Conservation (phyloP, 2,797 vertebrate genomes). For the Momotus momota region DNA sequence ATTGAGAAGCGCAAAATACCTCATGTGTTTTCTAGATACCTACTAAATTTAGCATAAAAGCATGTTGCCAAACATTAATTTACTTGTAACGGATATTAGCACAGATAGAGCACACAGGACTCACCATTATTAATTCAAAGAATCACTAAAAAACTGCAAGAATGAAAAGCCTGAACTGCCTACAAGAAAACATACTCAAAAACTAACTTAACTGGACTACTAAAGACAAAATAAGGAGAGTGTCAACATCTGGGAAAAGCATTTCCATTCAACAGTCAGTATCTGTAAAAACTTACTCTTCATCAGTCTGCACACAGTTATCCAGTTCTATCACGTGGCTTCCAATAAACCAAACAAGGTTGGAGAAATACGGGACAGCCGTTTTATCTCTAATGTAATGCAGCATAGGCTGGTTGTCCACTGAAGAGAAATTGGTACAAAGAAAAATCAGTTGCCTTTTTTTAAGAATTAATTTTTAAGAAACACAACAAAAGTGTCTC, state of each 20-base stretch:
- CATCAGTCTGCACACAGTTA: conserved; percentile 97
- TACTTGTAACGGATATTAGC: not conserved
- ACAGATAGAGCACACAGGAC: not conserved
- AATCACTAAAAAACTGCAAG: not conserved
- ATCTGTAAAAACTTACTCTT: conserved; percentile 88
- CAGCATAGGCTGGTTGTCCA: conserved; percentile 99
- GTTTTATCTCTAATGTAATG: conserved; percentile 99
- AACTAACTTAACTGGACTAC: not conserved
- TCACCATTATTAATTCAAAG: not conserved
- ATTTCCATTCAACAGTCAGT: not conserved
- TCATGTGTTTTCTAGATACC: not conserved
- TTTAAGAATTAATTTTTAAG: not conserved
- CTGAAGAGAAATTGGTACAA: conserved; percentile 75
- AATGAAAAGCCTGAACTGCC: not conserved
- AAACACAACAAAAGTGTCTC: not conserved
- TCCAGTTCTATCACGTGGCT: conserved; percentile 98
- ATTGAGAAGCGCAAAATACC: not conserved
- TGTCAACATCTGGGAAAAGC: not conserved
- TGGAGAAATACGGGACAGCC: conserved; percentile 98
- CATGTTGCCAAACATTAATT: not conserved
- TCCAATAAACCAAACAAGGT: conserved; percentile 98
- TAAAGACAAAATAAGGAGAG: not conserved
- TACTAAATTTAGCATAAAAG: not conserved
- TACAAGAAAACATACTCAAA: not conserved
- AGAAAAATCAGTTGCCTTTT: conserved; percentile 24